phyloP scores from a whole-genome alignment of 92 coral and sea anemone species.

The Heliopora coerulea region DNA sequence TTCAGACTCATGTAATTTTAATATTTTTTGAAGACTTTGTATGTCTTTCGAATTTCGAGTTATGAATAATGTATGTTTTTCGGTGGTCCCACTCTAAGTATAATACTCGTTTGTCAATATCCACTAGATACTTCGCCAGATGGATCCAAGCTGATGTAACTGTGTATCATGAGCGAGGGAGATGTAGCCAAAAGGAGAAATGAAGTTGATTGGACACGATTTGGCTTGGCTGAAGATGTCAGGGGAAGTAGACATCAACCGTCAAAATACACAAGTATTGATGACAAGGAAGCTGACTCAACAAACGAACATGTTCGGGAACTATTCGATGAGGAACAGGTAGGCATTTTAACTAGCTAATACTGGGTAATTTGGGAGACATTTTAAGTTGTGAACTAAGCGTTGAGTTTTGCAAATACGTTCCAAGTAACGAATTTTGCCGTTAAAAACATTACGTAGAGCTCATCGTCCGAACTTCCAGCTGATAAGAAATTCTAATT shows the following conservation, averaged over 20 bases:
- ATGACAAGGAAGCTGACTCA: slow-evolving; percentile 49
- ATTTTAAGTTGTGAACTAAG: no score
- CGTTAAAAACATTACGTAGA: no score
- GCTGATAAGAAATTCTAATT: no score
- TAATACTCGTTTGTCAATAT: not conserved
- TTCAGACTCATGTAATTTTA: slow-evolving; percentile 1
- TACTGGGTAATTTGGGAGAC: no score
- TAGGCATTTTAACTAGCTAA: slow-evolving; percentile 13
- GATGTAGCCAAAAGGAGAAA: slow-evolving; percentile 36
- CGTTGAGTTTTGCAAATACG: no score
- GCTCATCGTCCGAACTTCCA: no score
- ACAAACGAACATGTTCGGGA: slow-evolving; percentile 67
- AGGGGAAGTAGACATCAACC: slow-evolving; percentile 27
- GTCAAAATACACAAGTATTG: slow-evolving; percentile 16
- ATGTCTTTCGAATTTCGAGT: not conserved
- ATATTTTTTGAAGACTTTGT: not conserved
- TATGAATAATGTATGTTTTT: slow-evolving; percentile 5
- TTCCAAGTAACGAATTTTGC: no score
- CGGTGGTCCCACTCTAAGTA: not conserved
- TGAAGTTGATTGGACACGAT: slow-evolving; percentile 73
- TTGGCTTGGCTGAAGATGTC: slow-evolving; percentile 72
- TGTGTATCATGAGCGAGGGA: slow-evolving; percentile 13
- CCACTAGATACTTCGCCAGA: not conserved
- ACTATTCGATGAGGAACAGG: slow-evolving; percentile 84
- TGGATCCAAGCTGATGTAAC: not conserved